Evolutionary conservation across 1,140 invertebrate species (phyloP), one percentile per base, ranked within the genome.

Genomic region (Lucilia sericata): DNA sequence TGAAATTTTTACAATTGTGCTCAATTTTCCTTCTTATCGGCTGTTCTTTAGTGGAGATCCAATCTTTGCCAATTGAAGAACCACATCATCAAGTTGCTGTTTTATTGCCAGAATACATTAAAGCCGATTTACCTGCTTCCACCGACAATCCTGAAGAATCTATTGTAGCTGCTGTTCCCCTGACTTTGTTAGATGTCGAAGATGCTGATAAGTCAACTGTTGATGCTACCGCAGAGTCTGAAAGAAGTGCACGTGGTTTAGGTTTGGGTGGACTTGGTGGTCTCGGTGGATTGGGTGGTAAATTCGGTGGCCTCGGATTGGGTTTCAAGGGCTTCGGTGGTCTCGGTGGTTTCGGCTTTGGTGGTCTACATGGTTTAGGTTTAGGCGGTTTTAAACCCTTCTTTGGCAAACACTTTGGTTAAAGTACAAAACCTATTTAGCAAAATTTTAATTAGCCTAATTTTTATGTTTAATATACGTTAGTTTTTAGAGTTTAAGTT

Each of bases 181-280:
- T 90, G 2, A 87, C 85, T 0, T 81, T 90, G 0, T 75, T 85
- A 34, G 85, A 85, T 85, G 65, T 85, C 74, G 84, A 85, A 60
- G 42, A 49, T 60, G 76, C n/a, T 4, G 47, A 74, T 42, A 19
- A 74, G 81, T 70, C 60, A 25, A 19, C 36, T 2, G 34, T 78
- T 2, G 85, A 84, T 42, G 42, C 42, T 13, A 85, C 87, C 10
- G 12, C 86, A 55, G 84, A 60, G 13, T 84, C 85, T 82, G 60
- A 10, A 80, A 25, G 89, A 9, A 83, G 85, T 8, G 80, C 84
- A 8, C 87, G 89, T 34, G 89, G 89, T 49, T 51, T 90, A 9
- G 87, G 87, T 76, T 60, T 87, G 1, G 42, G 36, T 36, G 83
- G 76, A n/a, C 49, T 76, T 65, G 84, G 88, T 5, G 87, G 88